Base-by-base conservation (phyloP, 2,888 invertebrate genomes). In the Halictus quadricinctus region DNA sequence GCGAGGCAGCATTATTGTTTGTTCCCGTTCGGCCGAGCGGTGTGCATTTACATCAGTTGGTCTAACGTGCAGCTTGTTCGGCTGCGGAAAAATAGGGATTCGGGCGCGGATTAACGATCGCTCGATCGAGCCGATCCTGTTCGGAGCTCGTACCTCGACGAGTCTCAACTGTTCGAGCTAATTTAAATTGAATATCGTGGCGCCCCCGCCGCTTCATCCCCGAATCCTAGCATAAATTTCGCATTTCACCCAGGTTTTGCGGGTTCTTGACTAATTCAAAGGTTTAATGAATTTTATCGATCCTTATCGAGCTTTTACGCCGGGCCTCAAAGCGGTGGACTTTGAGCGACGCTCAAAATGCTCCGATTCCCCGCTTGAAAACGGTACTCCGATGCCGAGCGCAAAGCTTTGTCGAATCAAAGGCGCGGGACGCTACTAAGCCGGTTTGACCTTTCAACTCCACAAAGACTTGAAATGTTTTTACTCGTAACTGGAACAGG, bases 251-350 rank as follows among this genome's bases (percentile, higher is more conserved):
- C 48, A 21, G 48, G 48, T 48, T 50, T 48, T 36, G 36, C 12
- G 50, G 46, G 29, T 73, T 13, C 72, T 72, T 46, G 72, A 73
- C 48, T 73, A 54, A 73, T 73, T 73, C 48, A 25, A 29, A 72
- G 72, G 72, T 29, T 72, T 29, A 72, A 72, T 48, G 72, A 72
- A 48, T 48, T 50, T 73, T 36, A 54, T 73, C 73, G 73, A 73
- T 29, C 50, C 73, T 73, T 36, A 36, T 73, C 73, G 50, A 21
- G 72, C 73, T 73, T 73, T 54, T 73, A 70, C 43, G 43, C 0
- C n/a, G 48, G 36, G 36, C 50, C n/a, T 54, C 50, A 48, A 64
- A 66, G 64, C 29, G 76, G 46, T 15, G 15, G n/a, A 48, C 64
- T 66, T 48, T 46, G 66, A 76, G 21, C 21, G 64, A 18, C 69